These are phyloP conservation scores for Aphelenchoides besseyi DNA, from an alignment of 1,140 invertebrate genomes.

Conservation along the genomic window DNA sequence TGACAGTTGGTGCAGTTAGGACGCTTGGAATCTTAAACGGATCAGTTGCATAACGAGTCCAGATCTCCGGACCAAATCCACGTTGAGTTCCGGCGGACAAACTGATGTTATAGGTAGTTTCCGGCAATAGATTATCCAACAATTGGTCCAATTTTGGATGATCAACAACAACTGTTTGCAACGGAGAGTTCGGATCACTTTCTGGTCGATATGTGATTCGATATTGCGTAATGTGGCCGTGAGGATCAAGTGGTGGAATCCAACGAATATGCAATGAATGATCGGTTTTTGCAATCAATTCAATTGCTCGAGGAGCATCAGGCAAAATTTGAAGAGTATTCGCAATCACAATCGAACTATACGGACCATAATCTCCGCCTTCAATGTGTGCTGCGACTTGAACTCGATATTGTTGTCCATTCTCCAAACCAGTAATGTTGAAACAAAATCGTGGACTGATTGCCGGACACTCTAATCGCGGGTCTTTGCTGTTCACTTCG, in stretches of 20 bases:
- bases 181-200: slow-evolving; percentile 46
- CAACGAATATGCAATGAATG: slow-evolving; percentile 61
- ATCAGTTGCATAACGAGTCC: slow-evolving; percentile 59
- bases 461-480: slow-evolving; percentile 54
- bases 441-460: slow-evolving; percentile 59
- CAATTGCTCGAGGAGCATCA: slow-evolving; percentile 59
- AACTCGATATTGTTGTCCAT: slow-evolving; percentile 58
- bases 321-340: slow-evolving; percentile 62
- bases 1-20: slow-evolving; percentile 48
- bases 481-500: slow-evolving; percentile 53
- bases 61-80: slow-evolving; percentile 58
- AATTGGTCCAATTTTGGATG: slow-evolving; percentile 60
- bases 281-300: slow-evolving; percentile 62
- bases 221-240: slow-evolving; percentile 59
- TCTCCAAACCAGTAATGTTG: slow-evolving; percentile 61
- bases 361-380: slow-evolving; percentile 60
- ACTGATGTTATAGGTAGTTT: slow-evolving; percentile 60
- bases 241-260: slow-evolving; percentile 55
- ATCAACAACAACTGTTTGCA: slow-evolving; percentile 52
- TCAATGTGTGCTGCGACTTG: slow-evolving; percentile 60
- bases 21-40: slow-evolving; percentile 58
- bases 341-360: slow-evolving; percentile 52
- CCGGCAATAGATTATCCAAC: slow-evolving; percentile 55
- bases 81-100: slow-evolving; percentile 55
- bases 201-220: slow-evolving; percentile 48